A percentile compares a stretch with the other conserved stretches of the same genome.
phyloP scores from a whole-genome alignment of 2,888 invertebrate species.

The Beris morrisii region DNA sequence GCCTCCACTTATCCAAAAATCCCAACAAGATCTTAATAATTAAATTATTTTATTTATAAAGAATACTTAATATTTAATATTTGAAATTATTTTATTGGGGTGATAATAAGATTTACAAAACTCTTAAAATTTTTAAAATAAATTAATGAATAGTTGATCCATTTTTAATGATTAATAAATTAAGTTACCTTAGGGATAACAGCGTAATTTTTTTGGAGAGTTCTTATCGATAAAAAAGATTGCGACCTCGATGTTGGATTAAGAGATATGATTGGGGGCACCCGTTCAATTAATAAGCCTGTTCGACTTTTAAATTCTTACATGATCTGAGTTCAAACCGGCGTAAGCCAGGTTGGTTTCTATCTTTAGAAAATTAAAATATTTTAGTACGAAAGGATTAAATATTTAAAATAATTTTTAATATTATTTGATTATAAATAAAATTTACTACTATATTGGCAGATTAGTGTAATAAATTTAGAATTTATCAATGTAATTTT shows the following conservation, averaged over 20 bases:
- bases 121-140: conserved; percentile 59
- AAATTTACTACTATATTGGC: conserved; percentile 42
- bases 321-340: conserved; percentile 62
- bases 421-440: conserved; percentile 42
- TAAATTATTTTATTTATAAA: conserved; percentile 52
- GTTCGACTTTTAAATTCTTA: background rate
- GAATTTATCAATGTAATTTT: conserved; percentile 43
- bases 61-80: conserved; percentile 49
- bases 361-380: conserved; percentile 66
- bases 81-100: conserved; percentile 64
- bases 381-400: conserved; percentile 57
- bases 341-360: conserved; percentile 84
- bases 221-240: conserved; percentile 64
- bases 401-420: conserved; percentile 57
- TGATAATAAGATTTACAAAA: conserved; percentile 64
- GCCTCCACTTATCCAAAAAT: no score
- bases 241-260: no score
- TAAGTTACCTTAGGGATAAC: conserved; percentile 84
- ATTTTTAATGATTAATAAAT: conserved; percentile 64
- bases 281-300: conserved; percentile 44
- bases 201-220: conserved; percentile 78
- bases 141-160: conserved; percentile 60
- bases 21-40: conserved; percentile 66
- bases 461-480: no score
- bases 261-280: no score